Evolutionary conservation across 2,888 invertebrate genomes (phyloP), one percentile per base, ranked within the genome.

Genomic region (Drosophila buzzatii): DNA sequence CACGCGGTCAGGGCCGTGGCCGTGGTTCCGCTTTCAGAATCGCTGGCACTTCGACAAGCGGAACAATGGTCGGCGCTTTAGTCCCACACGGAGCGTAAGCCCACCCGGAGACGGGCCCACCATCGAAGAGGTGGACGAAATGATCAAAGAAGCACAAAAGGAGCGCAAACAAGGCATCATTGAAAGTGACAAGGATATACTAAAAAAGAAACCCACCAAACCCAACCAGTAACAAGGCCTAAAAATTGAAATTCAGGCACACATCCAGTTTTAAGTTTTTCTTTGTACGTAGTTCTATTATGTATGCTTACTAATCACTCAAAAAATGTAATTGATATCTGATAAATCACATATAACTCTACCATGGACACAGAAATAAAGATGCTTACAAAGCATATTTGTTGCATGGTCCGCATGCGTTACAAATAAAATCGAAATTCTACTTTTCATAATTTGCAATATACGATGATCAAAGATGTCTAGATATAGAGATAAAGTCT

Each of bases 81-180:
- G 78, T 94, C 80, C 93, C 94, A 79, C 94, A 94, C 77, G 93
- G 94, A 67, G 93, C 90, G 90, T 79, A 93, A 94, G 80, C 8
- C 47, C 73, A 51, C 51, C 72, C 14, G 73, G 78, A 9, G 89
- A 89, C 31, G 92, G 90, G 3, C 91, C 91, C 14, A 90, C 94
- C 82, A 79, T 94, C 58, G 94, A 94, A 69, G 95, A 95, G 81
- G 94, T 94, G 90, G 94, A 95, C 85, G 94, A 94, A 82, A 94
- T 94, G 81, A 92, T 95, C 47, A 94, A 92, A 79, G 94, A 94
- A 84, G 94, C 94, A 14, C 94, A 94, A 89, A 94, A 94, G 79
- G 94, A 94, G 76, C 94, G 94, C 64, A 95, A 94, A 80, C 94
- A 94, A 78, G 94, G 94, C 70, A 94, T 94, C 91, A 87, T 94